phyloP scores from a whole-genome alignment of 2,888 invertebrate genomes.

The Cenopis cana region DNA sequence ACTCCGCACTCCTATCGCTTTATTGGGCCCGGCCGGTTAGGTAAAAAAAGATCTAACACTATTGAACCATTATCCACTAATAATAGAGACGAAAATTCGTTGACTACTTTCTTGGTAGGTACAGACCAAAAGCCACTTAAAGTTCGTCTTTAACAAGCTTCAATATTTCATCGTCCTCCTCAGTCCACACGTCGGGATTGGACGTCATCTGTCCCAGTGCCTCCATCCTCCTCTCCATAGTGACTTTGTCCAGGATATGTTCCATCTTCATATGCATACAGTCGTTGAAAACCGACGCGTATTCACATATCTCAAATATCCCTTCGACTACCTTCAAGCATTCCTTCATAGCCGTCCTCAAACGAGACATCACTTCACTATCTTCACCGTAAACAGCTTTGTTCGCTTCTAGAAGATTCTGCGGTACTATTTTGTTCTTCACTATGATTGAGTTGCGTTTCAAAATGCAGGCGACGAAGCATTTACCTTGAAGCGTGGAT shows the following conservation, averaged over 20 bases:
- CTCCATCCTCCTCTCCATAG: slow-evolving; percentile 76
- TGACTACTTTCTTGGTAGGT: no score
- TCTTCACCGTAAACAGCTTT: slow-evolving; percentile 72
- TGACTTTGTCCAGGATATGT: slow-evolving; percentile 74
- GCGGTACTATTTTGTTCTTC: slow-evolving; percentile 67
- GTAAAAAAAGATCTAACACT: no score
- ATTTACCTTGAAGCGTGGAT: slow-evolving; percentile 69
- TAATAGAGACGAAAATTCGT: no score
- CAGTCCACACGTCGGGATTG: slow-evolving; percentile 70
- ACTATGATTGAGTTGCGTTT: slow-evolving; percentile 72
- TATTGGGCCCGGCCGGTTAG: no score
- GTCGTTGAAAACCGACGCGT: slow-evolving; percentile 76
- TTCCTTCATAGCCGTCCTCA: slow-evolving; percentile 66
- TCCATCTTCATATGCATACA: slow-evolving; percentile 82
- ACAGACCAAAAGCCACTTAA: slow-evolving; percentile 44
- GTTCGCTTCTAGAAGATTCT: slow-evolving; percentile 68
- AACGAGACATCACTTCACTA: slow-evolving; percentile 67
- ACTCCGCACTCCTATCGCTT: no score
- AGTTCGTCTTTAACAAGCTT: slow-evolving; percentile 75
- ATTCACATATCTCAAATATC: slow-evolving; percentile 78
- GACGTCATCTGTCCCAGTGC: slow-evolving; percentile 72
- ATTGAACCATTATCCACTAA: no score
- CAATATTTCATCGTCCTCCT: slow-evolving; percentile 72
- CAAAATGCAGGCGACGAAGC: slow-evolving; percentile 77
- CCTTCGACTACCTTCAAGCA: slow-evolving; percentile 63